These are phyloP conservation scores for Paradisaea rubra DNA, from an alignment of 2,113 vertebrate genomes.

Conservation along the genomic window DNA sequence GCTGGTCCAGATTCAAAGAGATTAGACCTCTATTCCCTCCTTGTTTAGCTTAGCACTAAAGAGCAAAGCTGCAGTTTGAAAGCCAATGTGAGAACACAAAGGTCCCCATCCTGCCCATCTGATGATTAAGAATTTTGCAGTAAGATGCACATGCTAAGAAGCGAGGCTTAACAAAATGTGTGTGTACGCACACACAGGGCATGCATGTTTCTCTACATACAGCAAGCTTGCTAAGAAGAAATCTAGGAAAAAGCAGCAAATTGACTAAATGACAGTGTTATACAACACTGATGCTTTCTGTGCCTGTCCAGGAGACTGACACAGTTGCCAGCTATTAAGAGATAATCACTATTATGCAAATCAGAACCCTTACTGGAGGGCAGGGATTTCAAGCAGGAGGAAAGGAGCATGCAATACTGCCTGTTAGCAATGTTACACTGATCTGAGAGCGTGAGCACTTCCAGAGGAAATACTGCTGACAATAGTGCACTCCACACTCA, in stretches of 20 bases:
- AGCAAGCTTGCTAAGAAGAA: background rate
- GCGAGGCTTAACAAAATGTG: background rate
- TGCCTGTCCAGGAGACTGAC: background rate
- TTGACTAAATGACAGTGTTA: background rate
- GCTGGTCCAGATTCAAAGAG: constrained; percentile 12
- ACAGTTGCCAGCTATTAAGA: background rate
- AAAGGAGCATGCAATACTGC: background rate
- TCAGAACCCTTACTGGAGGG: background rate
- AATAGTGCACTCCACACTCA: background rate
- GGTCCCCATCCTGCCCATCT: background rate
- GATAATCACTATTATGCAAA: background rate
- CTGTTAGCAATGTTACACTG: background rate
- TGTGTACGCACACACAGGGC: background rate
- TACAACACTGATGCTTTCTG: background rate
- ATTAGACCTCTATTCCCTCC: background rate
- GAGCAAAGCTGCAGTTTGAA: background rate
- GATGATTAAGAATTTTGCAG: background rate
- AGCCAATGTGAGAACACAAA: background rate
- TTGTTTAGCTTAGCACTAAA: background rate
- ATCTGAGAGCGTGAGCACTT: background rate
- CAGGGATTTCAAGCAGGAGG: background rate
- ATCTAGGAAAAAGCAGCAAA: background rate
- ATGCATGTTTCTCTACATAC: background rate
- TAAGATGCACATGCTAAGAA: background rate
- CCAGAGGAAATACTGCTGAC: background rate